Evolutionary conservation across 2,113 vertebrate species (phyloP), one percentile per base, ranked within the genome.

Genomic region (Sinocyclocheilus grahami): DNA sequence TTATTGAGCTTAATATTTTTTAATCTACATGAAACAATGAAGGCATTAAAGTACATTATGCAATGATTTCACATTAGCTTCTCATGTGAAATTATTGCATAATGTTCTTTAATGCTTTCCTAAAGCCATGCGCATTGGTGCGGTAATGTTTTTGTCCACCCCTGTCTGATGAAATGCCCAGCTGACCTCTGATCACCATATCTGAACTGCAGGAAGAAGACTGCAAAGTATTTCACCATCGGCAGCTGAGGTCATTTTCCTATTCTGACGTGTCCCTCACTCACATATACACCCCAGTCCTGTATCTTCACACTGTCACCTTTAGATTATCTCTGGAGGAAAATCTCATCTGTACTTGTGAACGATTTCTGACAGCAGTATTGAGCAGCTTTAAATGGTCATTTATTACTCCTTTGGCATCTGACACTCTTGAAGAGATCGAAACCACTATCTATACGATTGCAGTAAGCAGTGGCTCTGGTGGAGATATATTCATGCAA

Each of bases 401-500:
- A 58, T 78, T 71, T 79, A 85, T 85, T 69, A n/a, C 42, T 78
- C 42, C 12, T 53, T 78, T 69, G 62, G 65, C 39, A 53, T 69
- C 42, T 53, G 60, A n/a, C 58, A 62, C 55, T 84, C 30, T 72
- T 53, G 60, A 27, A 39, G 65, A 69, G 48, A 51, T 77, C 20
- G 42, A 48, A 37, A 58, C 63, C 76, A 14, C 18, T 48, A 85
- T 85, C 37, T 22, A 24, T 75, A 75, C n/a, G 77, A 80, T 14
- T n/a, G 30, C 30, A 14, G 30, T 60, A 62, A 79, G 77, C 55
- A 62, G 10, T 79, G 18, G 10, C 4, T 79, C 20, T n/a, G 12
- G 4, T 39, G 22, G 20, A 42, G 12, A 62, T 39, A 51, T 76
- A 30, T 53, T 51, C 5, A 24, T 76, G 42, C 11, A 51, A 75